These are phyloP conservation scores for Falco biarmicus DNA, from an alignment of 2,797 vertebrate genomes.

Conservation along the genomic window DNA sequence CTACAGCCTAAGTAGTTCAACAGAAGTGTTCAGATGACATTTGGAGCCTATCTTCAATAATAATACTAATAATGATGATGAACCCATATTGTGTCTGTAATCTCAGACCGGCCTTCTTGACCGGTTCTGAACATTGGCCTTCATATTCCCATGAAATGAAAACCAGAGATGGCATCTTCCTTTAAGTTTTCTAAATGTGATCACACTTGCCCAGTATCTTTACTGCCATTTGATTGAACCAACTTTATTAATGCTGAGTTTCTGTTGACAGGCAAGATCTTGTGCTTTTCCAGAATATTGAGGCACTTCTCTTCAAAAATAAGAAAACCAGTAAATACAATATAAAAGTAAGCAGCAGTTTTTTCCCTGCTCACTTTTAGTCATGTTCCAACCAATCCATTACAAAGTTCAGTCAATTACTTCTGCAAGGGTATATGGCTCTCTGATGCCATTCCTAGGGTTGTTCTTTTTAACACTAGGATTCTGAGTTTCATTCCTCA, in stretches of 20 bases:
- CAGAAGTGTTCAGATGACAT: background rate
- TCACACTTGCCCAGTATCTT: background rate
- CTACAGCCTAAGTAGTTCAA: background rate
- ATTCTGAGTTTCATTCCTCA: background rate
- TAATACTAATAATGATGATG: background rate
- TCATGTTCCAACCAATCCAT: background rate
- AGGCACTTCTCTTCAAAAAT: background rate
- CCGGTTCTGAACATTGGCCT: background rate
- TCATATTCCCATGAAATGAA: background rate
- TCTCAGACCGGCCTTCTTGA: background rate
- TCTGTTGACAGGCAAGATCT: background rate
- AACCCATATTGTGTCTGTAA: background rate
- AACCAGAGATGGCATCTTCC: background rate
- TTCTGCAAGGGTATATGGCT: background rate
- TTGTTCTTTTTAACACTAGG: background rate
- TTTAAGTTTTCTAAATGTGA: background rate
- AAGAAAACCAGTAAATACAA: background rate
- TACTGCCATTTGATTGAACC: background rate
- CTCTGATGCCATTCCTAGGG: fast-evolving
- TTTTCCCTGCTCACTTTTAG: background rate
- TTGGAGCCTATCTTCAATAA: background rate
- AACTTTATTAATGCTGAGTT: background rate
- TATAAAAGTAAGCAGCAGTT: background rate
- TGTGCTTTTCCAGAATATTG: background rate
- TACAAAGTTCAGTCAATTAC: background rate